Conservation (phyloP, 2,797 vertebrate genomes). For the Myotis planiceps region DNA sequence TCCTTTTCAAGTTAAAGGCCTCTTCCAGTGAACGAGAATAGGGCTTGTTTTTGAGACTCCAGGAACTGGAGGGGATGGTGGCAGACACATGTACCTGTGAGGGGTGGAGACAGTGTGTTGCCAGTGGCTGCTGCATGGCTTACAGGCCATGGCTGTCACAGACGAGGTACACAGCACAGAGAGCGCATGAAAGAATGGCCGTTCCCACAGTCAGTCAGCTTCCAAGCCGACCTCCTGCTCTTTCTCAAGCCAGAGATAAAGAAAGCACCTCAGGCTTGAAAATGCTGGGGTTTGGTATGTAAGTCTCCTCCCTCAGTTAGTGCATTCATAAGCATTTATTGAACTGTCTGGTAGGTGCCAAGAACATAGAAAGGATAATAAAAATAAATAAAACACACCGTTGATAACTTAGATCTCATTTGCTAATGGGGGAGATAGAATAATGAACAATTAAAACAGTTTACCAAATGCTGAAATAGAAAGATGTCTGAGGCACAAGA, state of each 20-base stretch:
- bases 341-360: slow-evolving; percentile 25
- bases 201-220: background rate
- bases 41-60: background rate
- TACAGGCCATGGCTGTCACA: background rate
- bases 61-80: background rate
- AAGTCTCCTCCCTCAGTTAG: slow-evolving; percentile 20
- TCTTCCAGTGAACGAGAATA: slow-evolving; percentile 42
- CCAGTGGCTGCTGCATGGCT: background rate
- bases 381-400: slow-evolving; percentile 25
- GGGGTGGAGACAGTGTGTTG: background rate
- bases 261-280: background rate
- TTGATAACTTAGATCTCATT: background rate
- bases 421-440: background rate
- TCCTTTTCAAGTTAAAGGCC: background rate
- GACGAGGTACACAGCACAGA: background rate
- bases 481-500: background rate
- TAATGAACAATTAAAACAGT: slow-evolving; percentile 51
- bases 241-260: background rate
- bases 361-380: background rate
- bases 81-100: background rate
- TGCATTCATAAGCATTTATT: background rate
- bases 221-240: background rate
- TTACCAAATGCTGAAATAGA: background rate
- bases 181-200: background rate
- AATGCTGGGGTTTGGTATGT: background rate